These are phyloP conservation scores for Centrocercus urophasianus DNA, from an alignment of 2,113 vertebrate species.

Conservation along the genomic window DNA sequence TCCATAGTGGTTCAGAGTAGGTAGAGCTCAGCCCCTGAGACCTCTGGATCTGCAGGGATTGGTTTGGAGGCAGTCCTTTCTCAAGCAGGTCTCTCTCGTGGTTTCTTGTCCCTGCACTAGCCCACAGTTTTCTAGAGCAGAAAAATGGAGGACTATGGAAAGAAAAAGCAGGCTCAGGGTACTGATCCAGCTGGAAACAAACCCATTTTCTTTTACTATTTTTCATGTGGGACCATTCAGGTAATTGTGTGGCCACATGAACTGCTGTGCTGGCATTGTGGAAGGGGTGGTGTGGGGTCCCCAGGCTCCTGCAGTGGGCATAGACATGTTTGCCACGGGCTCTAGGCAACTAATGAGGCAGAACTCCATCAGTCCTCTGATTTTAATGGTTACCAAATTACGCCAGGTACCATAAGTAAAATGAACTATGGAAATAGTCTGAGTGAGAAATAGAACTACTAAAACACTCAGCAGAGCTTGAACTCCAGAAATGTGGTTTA, in stretches of 20 bases:
- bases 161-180: neutral
- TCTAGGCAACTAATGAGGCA: constrained; percentile 26
- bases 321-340: neutral
- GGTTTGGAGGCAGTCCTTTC: neutral
- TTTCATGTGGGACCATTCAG: neutral
- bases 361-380: neutral
- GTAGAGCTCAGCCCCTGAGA: neutral
- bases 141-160: neutral
- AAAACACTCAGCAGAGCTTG: constrained; percentile 1
- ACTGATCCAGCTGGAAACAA: neutral
- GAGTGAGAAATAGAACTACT: neutral
- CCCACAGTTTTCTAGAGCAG: neutral
- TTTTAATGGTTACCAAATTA: constrained; percentile 6
- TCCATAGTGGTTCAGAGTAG: neutral
- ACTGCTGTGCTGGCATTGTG: rapidly evolving
- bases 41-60: rapidly evolving
- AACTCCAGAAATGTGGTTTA: constrained; percentile 6
- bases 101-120: neutral
- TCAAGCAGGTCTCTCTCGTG: neutral
- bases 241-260: neutral
- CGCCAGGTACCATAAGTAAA: neutral
- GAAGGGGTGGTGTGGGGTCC: neutral
- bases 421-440: constrained; percentile 5
- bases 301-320: neutral
- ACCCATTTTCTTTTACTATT: neutral